A percentile compares a stretch with the other conserved stretches of the same genome.
These are phyloP conservation scores for Rugalucina vietnamica DNA, from an alignment of 2,888 invertebrate species.

Conservation along the genomic window DNA sequence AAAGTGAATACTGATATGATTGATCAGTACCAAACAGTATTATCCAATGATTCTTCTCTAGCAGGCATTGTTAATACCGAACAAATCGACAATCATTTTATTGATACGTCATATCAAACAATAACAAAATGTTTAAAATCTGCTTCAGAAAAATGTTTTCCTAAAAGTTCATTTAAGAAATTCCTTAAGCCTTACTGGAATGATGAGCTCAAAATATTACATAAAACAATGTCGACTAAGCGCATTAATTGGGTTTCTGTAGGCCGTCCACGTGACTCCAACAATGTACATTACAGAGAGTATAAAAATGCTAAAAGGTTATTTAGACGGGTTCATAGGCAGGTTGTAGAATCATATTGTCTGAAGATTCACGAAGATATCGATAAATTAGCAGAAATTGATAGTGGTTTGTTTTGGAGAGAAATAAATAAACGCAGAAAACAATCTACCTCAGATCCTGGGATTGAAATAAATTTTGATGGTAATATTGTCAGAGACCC, in stretches of 20 bases:
- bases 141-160: neutral
- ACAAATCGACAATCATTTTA: neutral
- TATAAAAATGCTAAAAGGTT: constrained; percentile 1
- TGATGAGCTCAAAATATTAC: neutral
- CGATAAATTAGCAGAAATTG: neutral
- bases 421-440: neutral
- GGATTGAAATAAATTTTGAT: neutral
- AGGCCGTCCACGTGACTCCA: neutral
- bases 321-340: neutral
- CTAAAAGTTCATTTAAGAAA: neutral
- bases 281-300: neutral
- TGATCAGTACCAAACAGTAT: neutral
- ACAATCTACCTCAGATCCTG: neutral
- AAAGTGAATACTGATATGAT: neutral
- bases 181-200: constrained; percentile 11
- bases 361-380: neutral
- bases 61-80: neutral
- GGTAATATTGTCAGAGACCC: neutral
- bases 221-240: neutral
- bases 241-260: neutral
- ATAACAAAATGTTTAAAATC: neutral
- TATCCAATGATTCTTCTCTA: neutral
- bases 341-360: neutral
- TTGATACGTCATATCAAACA: neutral
- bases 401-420: neutral